Evolutionary conservation across 2,113 vertebrate species (phyloP), one percentile per base, ranked within the genome.

Genomic region (Martes martes): DNA sequence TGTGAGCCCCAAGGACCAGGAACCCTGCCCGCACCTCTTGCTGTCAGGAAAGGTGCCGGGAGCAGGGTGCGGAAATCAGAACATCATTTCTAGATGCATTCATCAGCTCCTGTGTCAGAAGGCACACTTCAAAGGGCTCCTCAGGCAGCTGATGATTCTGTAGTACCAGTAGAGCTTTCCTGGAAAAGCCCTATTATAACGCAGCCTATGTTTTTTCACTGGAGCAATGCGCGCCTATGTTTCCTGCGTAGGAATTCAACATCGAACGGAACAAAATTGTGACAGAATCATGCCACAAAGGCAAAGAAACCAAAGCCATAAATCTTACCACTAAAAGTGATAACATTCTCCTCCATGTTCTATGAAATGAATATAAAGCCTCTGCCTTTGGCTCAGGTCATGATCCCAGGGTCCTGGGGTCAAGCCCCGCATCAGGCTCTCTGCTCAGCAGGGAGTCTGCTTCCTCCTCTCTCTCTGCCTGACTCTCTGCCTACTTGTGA

Each of bases 291-390:
- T 3, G 6, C 28, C 11, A 24, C 10, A 31, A 45, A 63, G 81
- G 24, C 73, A 71, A 80, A 82, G 71, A 69, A 23, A 47, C 69
- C 13, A 55, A 89, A 71, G 82, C 71, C 91, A 42, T 71, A 55
- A 63, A 88, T 91, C 61, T 82, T 47, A 36, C n/a, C 28, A 24
- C 71, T 31, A 28, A 45, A 31, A 78, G 26, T 67, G 83, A 31
- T 89, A 92, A 52, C 33, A n/a, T 94, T 55, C 65, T 52, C 45
- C 45, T 59, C 55, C 63, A 61, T 42, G n/a, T 47, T 42, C 74
- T 9, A 9, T 69, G 86, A 85, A 74, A 69, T 50, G 82, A 92
- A 81, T 89, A 69, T 74, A 42, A 42, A 42, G 39, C 39, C 39
- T 42, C 39, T 42, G 39, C 39, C 39, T 42, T 42, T 4, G 39